Conservation (phyloP, 2,888 invertebrate genomes). For the Lithophane leautieri region DNA sequence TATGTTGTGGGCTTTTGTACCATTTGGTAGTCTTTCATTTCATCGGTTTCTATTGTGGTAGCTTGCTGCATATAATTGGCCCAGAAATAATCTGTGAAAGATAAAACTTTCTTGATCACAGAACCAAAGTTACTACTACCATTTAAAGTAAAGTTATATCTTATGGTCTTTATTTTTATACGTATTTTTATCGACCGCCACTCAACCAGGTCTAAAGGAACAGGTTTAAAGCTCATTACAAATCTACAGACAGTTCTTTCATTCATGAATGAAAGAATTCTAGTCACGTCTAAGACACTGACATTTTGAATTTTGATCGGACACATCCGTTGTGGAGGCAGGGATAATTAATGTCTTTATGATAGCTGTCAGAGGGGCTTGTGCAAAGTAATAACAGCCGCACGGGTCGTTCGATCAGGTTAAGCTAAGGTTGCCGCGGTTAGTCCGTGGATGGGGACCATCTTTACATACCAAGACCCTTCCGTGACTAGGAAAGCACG, state of each 20-base stretch:
- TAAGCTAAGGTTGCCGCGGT: too few species aligned
- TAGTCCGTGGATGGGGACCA: too few species aligned
- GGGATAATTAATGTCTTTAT: conserved; percentile 44
- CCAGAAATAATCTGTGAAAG: too few species aligned
- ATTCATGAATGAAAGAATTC: conserved; percentile 45
- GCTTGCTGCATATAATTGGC: too few species aligned
- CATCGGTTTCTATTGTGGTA: too few species aligned
- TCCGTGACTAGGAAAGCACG: neutral
- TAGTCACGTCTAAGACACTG: conserved; percentile 25
- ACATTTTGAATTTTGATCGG: conserved; percentile 42
- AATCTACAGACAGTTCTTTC: conserved; percentile 22
- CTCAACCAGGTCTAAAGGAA: conserved; percentile 23
- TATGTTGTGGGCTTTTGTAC: too few species aligned
- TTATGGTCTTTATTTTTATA: conserved; percentile 25
- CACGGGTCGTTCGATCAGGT: too few species aligned
- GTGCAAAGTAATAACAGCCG: too few species aligned
- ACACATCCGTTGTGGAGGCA: conserved; percentile 23
- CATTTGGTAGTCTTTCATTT: too few species aligned
- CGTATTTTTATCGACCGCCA: conserved; percentile 25
- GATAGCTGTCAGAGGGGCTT: neutral
- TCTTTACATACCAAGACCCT: too few species aligned
- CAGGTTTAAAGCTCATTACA: conserved; percentile 38
- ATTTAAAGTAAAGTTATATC: conserved; percentile 4
- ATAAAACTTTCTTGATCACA: neutral
- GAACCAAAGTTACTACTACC: neutral